phyloP scores from a whole-genome alignment of 2,113 vertebrate genomes.

The Cathartes aura region DNA sequence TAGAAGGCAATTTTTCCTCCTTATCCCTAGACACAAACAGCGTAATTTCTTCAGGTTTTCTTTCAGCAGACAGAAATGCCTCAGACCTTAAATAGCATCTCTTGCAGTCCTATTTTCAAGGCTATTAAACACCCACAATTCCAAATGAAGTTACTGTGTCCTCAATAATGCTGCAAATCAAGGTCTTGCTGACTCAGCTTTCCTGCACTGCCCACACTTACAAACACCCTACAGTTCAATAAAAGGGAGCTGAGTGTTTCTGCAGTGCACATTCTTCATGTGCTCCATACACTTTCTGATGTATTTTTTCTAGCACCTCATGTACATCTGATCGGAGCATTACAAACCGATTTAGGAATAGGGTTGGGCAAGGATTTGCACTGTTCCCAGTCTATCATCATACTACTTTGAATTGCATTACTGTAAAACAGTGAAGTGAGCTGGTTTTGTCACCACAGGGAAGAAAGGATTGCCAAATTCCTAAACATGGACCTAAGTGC shows the following conservation, averaged over 20 bases:
- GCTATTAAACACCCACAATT: neutral
- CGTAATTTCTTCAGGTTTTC: neutral
- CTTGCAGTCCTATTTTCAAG: neutral
- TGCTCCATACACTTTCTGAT: neutral
- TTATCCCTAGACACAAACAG: neutral
- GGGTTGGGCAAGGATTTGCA: neutral
- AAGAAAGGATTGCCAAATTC: neutral
- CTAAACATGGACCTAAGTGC: neutral
- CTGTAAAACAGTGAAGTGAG: neutral
- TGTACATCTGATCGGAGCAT: neutral
- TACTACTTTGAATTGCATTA: neutral
- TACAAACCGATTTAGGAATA: neutral
- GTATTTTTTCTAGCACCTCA: neutral
- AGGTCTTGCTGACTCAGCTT: neutral
- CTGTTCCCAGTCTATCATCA: neutral
- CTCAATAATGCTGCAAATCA: neutral
- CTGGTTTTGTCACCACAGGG: neutral
- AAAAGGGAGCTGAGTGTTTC: neutral
- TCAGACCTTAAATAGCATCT: neutral
- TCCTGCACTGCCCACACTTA: neutral
- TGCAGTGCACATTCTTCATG: neutral
- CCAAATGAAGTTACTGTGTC: neutral
- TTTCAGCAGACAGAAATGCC: neutral
- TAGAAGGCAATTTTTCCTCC: neutral
- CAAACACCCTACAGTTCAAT: neutral